phyloP scores from a whole-genome alignment of 2,888 invertebrate species.

The Clitarchus hookeri region DNA sequence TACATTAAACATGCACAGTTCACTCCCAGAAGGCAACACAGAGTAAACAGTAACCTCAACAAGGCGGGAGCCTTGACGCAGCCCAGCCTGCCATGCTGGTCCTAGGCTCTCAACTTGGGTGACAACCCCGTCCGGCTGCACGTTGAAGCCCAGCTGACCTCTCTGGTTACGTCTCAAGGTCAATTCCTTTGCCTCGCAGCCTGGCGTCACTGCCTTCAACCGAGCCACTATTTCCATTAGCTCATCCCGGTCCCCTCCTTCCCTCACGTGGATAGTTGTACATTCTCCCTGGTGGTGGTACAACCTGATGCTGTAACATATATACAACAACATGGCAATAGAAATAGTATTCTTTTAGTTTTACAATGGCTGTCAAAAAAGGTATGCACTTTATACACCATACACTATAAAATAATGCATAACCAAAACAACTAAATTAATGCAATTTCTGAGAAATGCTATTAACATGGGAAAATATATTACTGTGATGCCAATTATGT shows the following conservation, averaged over 20 bases:
- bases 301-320: constrained; percentile 65
- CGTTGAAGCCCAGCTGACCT: constrained; percentile 87
- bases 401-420: too few relatives aligned
- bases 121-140: constrained; percentile 91
- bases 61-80: constrained; percentile 85
- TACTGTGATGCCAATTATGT: too few relatives aligned
- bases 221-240: constrained; percentile 78
- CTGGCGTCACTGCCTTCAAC: constrained; percentile 77
- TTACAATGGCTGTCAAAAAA: too few relatives aligned
- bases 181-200: constrained; percentile 77
- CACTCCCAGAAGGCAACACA: neutral
- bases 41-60: constrained; percentile 65
- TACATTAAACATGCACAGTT: too few relatives aligned
- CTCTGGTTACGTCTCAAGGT: constrained; percentile 78
- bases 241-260: constrained; percentile 68
- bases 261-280: constrained; percentile 76
- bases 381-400: too few relatives aligned
- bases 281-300: constrained; percentile 96
- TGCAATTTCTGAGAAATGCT: too few relatives aligned
- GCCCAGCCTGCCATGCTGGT: constrained; percentile 78
- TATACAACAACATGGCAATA: neutral
- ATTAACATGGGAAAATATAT: too few relatives aligned
- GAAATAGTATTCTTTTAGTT: too few relatives aligned
- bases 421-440: too few relatives aligned
- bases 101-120: constrained; percentile 85